Percentiles rank a stretch among this genome's conserved stretches.
Conservation (phyloP, 2,888 invertebrate genomes). For the Mesorhabditis spiculigera region DNA sequence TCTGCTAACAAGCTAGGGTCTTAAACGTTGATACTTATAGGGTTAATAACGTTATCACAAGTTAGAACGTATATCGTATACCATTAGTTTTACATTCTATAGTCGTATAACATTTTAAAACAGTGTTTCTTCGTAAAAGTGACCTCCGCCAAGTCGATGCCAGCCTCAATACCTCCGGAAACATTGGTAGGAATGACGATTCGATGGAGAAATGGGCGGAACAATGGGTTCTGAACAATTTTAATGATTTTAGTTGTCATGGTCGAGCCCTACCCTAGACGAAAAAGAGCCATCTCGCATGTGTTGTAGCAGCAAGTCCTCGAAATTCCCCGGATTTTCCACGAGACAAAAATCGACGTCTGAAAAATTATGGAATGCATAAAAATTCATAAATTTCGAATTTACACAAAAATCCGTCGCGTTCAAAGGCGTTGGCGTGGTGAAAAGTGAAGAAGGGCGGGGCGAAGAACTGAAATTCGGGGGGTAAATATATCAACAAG, state of each 20-base stretch:
- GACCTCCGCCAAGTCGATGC: too few species aligned
- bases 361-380: constrained; percentile 9
- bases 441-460: constrained; percentile 65
- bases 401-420: constrained; percentile 65
- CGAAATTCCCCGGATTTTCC: constrained; percentile 29
- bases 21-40: too few species aligned
- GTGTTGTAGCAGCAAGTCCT: constrained; percentile 26
- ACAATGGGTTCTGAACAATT: constrained; percentile 23
- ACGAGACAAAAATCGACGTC: constrained; percentile 17
- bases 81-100: too few species aligned
- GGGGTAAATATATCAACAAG: too few species aligned
- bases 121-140: too few species aligned
- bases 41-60: too few species aligned
- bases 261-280: constrained; percentile 9
- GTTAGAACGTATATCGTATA: too few species aligned
- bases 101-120: too few species aligned
- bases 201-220: constrained; percentile 63
- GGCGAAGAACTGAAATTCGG: constrained; percentile 17
- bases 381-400: constrained; percentile 26
- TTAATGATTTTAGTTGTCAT: neutral
- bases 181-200: constrained; percentile 75
- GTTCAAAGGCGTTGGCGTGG: constrained; percentile 76
- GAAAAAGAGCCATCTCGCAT: too few species aligned
- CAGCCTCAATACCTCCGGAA: too few species aligned
- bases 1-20: too few species aligned